Evolutionary conservation across 2,888 invertebrate genomes (phyloP).

Genomic region (Mechanitis messenoides): DNA sequence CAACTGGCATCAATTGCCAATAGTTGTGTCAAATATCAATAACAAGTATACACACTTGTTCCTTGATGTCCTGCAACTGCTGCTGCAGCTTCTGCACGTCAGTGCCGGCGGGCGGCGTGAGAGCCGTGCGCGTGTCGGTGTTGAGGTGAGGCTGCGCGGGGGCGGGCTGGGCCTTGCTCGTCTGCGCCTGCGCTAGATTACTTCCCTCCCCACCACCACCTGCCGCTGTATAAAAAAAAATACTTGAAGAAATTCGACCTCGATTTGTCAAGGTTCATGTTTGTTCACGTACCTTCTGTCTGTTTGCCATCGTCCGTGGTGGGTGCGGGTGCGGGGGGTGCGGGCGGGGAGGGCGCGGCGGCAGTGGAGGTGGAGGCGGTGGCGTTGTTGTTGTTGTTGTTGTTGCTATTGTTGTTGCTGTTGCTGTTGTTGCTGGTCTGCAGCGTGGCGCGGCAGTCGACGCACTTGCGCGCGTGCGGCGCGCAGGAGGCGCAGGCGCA

Average conservation of each 20-base stretch:
- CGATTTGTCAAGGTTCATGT: background rate
- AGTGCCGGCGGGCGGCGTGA: conserved; percentile 41
- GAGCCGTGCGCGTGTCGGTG: conserved; percentile 63
- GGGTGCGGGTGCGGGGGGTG: conserved; percentile 26
- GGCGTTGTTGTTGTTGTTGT: conserved; percentile 53
- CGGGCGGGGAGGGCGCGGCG: conserved; percentile 62
- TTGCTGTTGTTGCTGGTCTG: conserved; percentile 10
- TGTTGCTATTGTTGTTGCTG: conserved; percentile 46
- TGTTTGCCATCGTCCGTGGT: conserved; percentile 24
- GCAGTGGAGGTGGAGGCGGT: conserved; percentile 46
- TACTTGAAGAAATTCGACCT: background rate
- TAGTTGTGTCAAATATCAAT: background rate
- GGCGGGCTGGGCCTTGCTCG: conserved; percentile 69
- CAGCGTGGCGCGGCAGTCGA: conserved; percentile 93
- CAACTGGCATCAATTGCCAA: background rate
- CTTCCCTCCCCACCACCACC: conserved; percentile 58
- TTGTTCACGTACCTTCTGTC: conserved; percentile 15
- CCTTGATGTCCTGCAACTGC: conserved; percentile 97
- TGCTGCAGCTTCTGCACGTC: conserved; percentile 85
- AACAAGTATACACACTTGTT: conserved; percentile 80
- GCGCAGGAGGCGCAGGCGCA: conserved; percentile 91
- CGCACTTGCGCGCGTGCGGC: conserved; percentile 97
- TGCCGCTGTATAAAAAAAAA: conserved; percentile 26
- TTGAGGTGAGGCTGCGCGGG: conserved; percentile 60
- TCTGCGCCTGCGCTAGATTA: conserved; percentile 66